These are phyloP conservation scores for Eriosoma lanigerum DNA, from an alignment of 1,140 invertebrate species.

Conservation along the genomic window DNA sequence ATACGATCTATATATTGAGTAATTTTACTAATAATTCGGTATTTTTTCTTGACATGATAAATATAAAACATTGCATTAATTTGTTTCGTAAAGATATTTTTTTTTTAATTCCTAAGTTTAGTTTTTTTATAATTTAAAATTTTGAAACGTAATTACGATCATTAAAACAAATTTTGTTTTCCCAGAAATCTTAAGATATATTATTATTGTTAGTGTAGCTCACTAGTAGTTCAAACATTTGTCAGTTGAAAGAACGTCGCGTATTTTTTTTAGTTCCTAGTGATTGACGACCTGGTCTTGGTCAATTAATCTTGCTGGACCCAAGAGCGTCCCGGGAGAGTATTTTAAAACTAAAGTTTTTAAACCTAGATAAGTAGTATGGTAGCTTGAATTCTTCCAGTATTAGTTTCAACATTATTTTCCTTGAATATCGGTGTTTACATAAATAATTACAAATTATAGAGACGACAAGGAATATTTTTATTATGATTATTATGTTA, in stretches of 20 bases:
- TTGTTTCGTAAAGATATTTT: background rate
- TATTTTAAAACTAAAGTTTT: conserved; percentile 8
- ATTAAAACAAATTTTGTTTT: background rate
- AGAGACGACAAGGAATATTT: no score
- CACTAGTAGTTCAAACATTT: background rate
- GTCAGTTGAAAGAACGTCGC: background rate
- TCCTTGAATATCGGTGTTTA: no score
- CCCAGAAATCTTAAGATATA: background rate
- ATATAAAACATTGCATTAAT: background rate
- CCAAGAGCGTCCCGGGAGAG: background rate
- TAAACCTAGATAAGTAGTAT: background rate
- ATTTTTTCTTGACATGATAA: background rate
- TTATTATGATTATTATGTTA: no score
- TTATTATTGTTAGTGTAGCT: background rate
- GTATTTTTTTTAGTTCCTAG: background rate
- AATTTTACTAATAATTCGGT: background rate
- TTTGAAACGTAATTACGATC: no score
- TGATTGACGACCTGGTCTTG: conserved; percentile 28
- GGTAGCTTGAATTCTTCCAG: no score
- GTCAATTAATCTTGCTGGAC: conserved; percentile 36
- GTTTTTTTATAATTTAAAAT: no score
- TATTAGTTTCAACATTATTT: no score
- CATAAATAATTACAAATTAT: no score
- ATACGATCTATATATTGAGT: no score
- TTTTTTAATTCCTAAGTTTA: background rate